phyloP scores from a whole-genome alignment of 1,140 invertebrate genomes.

The Hycleus phaleratus region DNA sequence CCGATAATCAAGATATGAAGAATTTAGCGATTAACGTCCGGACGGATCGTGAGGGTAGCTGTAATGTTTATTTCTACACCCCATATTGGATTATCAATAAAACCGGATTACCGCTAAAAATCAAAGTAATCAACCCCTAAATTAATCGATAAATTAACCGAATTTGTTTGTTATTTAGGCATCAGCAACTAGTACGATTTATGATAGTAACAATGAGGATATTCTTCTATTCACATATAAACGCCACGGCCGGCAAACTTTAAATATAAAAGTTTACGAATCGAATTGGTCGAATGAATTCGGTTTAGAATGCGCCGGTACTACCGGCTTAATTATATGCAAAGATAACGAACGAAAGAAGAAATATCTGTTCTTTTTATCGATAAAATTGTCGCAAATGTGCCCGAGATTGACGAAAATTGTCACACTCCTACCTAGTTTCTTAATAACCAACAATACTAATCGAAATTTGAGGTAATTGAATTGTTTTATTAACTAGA shows the following conservation, averaged over 20 bases:
- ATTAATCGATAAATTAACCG: background rate
- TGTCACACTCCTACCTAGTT: conserved; percentile 76
- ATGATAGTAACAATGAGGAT: conserved; percentile 56
- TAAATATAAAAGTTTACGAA: conserved; percentile 59
- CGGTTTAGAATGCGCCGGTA: conserved; percentile 61
- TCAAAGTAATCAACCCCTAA: conserved; percentile 52
- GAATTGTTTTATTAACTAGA: too few species aligned
- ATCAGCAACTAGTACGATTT: conserved; percentile 56
- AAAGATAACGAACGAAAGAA: conserved; percentile 57
- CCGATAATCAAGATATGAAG: conserved; percentile 53
- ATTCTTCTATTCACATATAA: conserved; percentile 64
- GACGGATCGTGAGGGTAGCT: conserved; percentile 51
- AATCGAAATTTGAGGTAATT: conserved; percentile 48
- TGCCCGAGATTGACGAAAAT: conserved; percentile 73
- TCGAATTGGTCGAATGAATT: conserved; percentile 68
- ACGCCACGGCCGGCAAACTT: conserved; percentile 52
- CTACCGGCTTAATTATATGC: conserved; percentile 65
- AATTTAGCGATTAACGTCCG: conserved; percentile 60
- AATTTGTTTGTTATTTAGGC: conserved; percentile 43
- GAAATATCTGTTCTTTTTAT: conserved; percentile 50
- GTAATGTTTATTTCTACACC: conserved; percentile 63
- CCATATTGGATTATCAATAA: conserved; percentile 92
- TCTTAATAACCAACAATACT: conserved; percentile 70
- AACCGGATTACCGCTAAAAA: conserved; percentile 67
- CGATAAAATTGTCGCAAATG: conserved; percentile 55